Evolutionary conservation across 1,140 invertebrate genomes (phyloP).

Genomic region (Manduca sexta): DNA sequence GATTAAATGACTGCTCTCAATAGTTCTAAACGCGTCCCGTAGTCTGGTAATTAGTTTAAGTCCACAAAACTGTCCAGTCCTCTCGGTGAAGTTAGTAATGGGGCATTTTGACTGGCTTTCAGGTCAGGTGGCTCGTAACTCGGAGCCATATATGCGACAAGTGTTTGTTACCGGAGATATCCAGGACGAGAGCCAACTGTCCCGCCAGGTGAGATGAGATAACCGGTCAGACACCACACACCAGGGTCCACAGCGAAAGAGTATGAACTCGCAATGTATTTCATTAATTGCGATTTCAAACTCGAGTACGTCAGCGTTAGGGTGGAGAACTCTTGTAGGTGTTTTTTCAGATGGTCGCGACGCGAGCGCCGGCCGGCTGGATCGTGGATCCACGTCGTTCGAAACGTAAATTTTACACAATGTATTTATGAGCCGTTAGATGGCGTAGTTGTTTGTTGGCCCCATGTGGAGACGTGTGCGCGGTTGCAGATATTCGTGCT

Average conservation of each 20-base stretch:
- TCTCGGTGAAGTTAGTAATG: constrained; percentile 9
- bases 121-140: constrained; percentile 88
- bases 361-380: constrained; percentile 32
- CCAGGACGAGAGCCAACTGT: constrained; percentile 76
- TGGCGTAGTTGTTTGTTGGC: constrained; percentile 5
- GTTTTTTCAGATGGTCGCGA: constrained; percentile 63
- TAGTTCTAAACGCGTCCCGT: too few species aligned
- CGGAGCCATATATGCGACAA: constrained; percentile 97
- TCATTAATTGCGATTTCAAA: constrained; percentile 46
- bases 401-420: constrained; percentile 54
- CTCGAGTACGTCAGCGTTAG: constrained; percentile 23
- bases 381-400: constrained; percentile 28
- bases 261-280: constrained; percentile 57
- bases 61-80: background rate
- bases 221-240: constrained; percentile 3
- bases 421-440: constrained; percentile 4
- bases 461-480: constrained; percentile 24
- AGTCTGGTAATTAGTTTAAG: background rate
- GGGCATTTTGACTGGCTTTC: constrained; percentile 48
- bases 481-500: constrained; percentile 88
- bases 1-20: too few species aligned
- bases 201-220: constrained; percentile 73
- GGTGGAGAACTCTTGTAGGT: constrained; percentile 49
- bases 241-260: constrained; percentile 12
- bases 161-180: constrained; percentile 87